These are phyloP conservation scores for Gambusia affinis DNA, from an alignment of 2,113 vertebrate species.

Conservation along the genomic window DNA sequence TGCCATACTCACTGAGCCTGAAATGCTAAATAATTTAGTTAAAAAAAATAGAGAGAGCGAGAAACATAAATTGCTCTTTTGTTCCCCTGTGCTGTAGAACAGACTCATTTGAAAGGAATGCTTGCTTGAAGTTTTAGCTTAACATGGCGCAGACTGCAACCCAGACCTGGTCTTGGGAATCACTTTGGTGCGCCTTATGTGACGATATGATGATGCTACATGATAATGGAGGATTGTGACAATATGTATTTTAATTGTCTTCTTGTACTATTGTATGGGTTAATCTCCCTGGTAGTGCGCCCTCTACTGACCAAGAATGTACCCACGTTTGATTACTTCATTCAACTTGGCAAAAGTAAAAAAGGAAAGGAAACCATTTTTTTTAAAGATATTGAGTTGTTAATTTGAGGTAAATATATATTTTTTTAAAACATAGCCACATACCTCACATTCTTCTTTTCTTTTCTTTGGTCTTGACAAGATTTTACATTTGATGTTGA, in stretches of 20 bases:
- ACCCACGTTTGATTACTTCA: not conserved
- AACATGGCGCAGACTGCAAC: not conserved
- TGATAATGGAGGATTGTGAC: not conserved
- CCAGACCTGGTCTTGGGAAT: not conserved
- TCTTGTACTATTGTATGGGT: not conserved
- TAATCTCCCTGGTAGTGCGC: not conserved
- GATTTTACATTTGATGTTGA: too few species aligned
- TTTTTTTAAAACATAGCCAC: not conserved
- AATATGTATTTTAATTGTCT: not conserved
- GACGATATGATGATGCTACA: too few species aligned
- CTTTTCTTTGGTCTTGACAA: not conserved
- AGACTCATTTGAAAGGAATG: not conserved
- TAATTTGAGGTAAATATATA: not conserved
- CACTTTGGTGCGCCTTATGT: not conserved
- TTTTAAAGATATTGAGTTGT: too few species aligned
- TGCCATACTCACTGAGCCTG: conserved; percentile 11
- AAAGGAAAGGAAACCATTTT: too few species aligned
- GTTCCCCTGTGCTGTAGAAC: not conserved
- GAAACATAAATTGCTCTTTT: not conserved
- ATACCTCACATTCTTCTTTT: not conserved
- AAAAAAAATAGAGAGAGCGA: not conserved
- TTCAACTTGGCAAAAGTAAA: not conserved
- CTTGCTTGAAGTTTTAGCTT: not conserved
- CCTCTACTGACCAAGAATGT: conserved; percentile 52
- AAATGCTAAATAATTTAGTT: not conserved